Evolutionary conservation across 2,113 vertebrate species (phyloP).

Genomic region (cat (Felis catus)): DNA sequence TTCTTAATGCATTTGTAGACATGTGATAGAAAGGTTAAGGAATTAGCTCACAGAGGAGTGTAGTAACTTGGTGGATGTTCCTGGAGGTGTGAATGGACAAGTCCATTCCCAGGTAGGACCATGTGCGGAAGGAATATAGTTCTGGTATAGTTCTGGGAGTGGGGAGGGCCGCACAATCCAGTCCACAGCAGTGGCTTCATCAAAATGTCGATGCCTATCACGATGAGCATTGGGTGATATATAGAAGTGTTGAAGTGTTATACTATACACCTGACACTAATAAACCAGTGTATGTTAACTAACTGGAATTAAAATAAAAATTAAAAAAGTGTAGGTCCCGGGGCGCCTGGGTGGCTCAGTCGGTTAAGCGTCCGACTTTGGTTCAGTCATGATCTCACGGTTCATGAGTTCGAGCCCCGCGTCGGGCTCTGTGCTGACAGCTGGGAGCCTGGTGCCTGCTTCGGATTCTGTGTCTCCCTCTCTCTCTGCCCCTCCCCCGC

Average conservation of each 20-base stretch:
- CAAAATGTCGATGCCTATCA: background rate
- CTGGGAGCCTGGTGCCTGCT: too few species aligned
- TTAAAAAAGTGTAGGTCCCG: background rate
- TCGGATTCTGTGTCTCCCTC: too few species aligned
- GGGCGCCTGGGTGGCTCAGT: too few species aligned
- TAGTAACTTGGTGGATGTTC: background rate
- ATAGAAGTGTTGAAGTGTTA: background rate
- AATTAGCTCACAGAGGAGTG: background rate
- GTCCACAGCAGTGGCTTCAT: background rate
- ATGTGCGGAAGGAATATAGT: background rate
- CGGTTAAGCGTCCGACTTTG: too few species aligned
- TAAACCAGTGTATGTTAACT: background rate
- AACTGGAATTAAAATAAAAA: background rate
- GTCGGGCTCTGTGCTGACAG: too few species aligned
- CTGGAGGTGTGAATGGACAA: background rate
- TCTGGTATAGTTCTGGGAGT: background rate
- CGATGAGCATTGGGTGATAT: background rate
- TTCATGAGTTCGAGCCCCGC: too few species aligned
- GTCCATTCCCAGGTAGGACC: background rate
- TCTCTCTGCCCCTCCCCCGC: too few species aligned
- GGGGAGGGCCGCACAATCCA: background rate
- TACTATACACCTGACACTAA: background rate
- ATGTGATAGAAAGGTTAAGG: background rate
- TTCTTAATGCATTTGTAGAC: background rate
- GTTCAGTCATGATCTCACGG: too few species aligned